phyloP scores from a whole-genome alignment of 2,797 vertebrate genomes.

The Ciconia nigra region DNA sequence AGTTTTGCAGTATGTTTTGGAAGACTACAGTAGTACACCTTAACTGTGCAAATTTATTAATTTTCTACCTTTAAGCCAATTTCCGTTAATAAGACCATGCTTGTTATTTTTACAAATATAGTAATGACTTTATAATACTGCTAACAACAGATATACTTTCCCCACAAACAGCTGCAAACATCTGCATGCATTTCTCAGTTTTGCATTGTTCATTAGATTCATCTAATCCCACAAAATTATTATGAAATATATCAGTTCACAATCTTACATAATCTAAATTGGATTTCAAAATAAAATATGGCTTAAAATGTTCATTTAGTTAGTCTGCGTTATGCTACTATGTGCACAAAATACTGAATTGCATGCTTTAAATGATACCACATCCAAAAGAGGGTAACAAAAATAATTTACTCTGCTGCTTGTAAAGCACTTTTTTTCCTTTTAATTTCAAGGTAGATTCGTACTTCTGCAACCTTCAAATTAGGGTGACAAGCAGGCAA shows the following conservation, averaged over 20 bases:
- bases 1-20: neutral
- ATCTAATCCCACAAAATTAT: neutral
- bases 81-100: neutral
- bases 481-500: conserved; percentile 11
- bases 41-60: neutral
- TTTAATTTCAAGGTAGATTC: conserved; percentile 20
- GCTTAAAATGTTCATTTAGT: conserved; percentile 1
- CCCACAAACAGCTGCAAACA: neutral
- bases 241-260: neutral
- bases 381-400: neutral
- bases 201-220: neutral
- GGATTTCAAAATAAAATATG: conserved; percentile 17
- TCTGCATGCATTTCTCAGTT: neutral
- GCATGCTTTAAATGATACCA: neutral
- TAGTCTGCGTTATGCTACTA: neutral
- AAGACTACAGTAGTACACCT: neutral
- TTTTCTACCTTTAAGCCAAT: neutral
- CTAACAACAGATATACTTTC: neutral
- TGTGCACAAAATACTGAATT: neutral
- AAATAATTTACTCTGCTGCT: neutral
- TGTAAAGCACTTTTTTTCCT: neutral
- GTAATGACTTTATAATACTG: neutral
- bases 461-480: neutral
- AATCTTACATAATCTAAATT: neutral
- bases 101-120: neutral